phyloP scores from a whole-genome alignment of 1,140 invertebrate species.

The Ladona fulva region DNA sequence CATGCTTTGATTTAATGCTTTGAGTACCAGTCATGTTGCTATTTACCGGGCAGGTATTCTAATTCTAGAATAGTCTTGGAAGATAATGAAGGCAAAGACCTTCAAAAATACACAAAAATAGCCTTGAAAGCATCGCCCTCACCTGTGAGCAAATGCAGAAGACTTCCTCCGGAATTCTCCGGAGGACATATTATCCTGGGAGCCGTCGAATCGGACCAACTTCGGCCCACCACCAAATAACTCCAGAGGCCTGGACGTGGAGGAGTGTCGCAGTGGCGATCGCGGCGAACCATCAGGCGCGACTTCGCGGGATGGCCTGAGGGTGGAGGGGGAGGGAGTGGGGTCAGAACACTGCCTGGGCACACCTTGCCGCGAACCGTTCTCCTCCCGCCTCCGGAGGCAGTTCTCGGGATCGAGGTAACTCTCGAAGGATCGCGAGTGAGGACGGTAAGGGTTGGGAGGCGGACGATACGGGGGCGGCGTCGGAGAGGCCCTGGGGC shows the following conservation, averaged over 20 bases:
- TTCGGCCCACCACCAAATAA: background rate
- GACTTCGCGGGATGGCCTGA: background rate
- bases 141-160: background rate
- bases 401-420: background rate
- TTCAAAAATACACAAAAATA: too few species aligned
- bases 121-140: background rate
- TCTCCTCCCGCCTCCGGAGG: background rate
- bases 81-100: too few species aligned
- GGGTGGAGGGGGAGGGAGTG: background rate
- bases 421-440: background rate
- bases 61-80: too few species aligned
- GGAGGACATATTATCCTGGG: background rate
- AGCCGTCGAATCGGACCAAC: background rate
- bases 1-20: too few species aligned
- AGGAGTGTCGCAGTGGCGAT: background rate
- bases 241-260: background rate
- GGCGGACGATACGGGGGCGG: background rate
- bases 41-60: too few species aligned
- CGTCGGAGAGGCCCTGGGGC: background rate
- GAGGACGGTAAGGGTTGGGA: background rate
- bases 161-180: background rate
- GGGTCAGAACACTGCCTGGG: background rate
- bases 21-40: too few species aligned
- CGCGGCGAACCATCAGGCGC: background rate
- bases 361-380: background rate